Conservation (phyloP, 2,113 vertebrate genomes). For the Barnardius zonarius region DNA sequence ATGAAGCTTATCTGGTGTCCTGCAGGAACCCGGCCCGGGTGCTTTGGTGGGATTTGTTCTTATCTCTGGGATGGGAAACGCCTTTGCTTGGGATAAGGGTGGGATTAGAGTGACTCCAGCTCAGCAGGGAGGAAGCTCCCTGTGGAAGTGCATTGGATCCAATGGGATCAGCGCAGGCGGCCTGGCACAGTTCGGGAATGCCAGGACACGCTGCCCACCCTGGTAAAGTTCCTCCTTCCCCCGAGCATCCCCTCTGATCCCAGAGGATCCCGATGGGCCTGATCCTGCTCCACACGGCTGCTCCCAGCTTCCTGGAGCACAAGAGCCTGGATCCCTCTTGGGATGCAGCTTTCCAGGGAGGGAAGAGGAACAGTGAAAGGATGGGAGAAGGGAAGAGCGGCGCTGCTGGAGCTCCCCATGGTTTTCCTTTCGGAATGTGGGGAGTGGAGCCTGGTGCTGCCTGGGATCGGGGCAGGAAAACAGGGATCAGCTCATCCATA, state of each 20-base stretch:
- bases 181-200: neutral
- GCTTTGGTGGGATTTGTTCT: neutral
- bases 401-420: accelerated
- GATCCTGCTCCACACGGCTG: neutral
- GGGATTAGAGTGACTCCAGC: neutral
- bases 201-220: neutral
- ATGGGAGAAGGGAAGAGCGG: neutral
- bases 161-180: too few species aligned
- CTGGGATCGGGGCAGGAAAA: too few species aligned
- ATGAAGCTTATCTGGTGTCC: neutral
- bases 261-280: neutral
- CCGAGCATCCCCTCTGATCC: neutral
- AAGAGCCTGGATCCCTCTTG: neutral
- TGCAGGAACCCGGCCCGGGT: neutral
- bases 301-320: neutral
- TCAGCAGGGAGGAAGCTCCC: neutral
- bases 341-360: neutral
- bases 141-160: neutral
- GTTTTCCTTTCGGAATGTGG: accelerated
- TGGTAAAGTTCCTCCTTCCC: neutral
- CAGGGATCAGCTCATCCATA: accelerated
- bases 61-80: neutral
- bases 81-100: neutral
- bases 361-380: neutral
- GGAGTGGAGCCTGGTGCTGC: neutral